Evolutionary conservation across 2,797 vertebrate genomes (phyloP).

Genomic region (Microctenopoma steveboyesi): DNA sequence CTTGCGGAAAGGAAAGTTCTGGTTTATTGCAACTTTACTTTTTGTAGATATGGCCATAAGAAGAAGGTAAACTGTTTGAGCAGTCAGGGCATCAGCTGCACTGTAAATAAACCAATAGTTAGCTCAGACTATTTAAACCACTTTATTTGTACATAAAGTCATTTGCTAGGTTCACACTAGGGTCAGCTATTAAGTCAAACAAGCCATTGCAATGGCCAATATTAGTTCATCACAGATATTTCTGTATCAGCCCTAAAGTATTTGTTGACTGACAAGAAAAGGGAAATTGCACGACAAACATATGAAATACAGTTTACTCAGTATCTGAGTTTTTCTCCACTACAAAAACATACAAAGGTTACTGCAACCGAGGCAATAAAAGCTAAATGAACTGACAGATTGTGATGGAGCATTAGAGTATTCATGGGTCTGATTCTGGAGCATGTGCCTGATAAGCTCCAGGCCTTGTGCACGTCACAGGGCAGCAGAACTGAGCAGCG

Average conservation of each 20-base stretch:
- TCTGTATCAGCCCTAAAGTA: too few species aligned
- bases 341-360: background rate
- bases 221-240: too few species aligned
- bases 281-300: background rate
- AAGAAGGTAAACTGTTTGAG: background rate
- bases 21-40: background rate
- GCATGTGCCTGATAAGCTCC: conserved; percentile 67
- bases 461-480: conserved; percentile 55
- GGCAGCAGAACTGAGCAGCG: conserved; percentile 71
- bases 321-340: background rate
- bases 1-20: background rate
- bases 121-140: too few species aligned
- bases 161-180: too few species aligned
- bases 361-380: conserved; percentile 2
- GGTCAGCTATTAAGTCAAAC: too few species aligned
- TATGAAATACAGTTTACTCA: background rate
- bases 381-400: conserved; percentile 61
- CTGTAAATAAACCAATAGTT: background rate
- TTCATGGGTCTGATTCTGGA: conserved; percentile 40
- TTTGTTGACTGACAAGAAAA: background rate
- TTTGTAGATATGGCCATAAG: background rate
- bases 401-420: conserved; percentile 53
- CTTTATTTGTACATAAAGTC: background rate
- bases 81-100: background rate
- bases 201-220: too few species aligned